Evolutionary conservation across 2,888 invertebrate species (phyloP), one percentile per base, ranked within the genome.

Genomic region (Busseola fusca): DNA sequence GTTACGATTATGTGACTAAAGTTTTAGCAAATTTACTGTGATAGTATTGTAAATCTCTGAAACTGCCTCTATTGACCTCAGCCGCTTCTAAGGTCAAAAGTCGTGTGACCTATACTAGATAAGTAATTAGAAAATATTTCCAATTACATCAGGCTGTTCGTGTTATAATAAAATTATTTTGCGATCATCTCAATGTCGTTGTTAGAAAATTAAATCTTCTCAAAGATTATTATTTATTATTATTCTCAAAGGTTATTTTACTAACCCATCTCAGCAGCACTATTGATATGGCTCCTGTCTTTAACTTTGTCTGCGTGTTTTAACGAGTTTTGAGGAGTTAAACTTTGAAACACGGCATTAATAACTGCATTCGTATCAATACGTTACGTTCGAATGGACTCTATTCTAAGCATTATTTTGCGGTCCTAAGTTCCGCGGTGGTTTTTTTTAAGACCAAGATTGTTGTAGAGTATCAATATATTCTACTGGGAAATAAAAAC

Each of bases 71-170:
- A 62, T 76, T 63, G 42, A 65, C 80, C 76, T 65, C 25, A 50
- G 57, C 48, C 3, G 2, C 21, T 18, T 3, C 48, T 64, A 27
- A 67, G 77, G 66, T 78, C 64, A 67, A 76, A 37, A 76, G 57
- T 45, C 30, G 27, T 62, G 5, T 58, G 57, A 78, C 81, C 66
- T 81, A 48, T 16, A 59, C 42, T 14, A 34, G 21, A 25, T 50
- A 27, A 14, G 48, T 59, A 9, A 6, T 62, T 10, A 50, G 59
- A 67, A 67, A 59, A 57, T 60, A 66, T 64, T 14, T 70, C 64
- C 25, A 56, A 70, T 64, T 3, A 37, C 21, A 56, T 50, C 42
- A 60, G 14, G 27, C 42, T 58, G 2, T 54, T 74, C 1, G 40
- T 37, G 34, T 42, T 74, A 56, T 40, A n/a, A 27, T 65, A 52